Conservation (phyloP, 2,888 invertebrate genomes). For the Xiphydria camelus region DNA sequence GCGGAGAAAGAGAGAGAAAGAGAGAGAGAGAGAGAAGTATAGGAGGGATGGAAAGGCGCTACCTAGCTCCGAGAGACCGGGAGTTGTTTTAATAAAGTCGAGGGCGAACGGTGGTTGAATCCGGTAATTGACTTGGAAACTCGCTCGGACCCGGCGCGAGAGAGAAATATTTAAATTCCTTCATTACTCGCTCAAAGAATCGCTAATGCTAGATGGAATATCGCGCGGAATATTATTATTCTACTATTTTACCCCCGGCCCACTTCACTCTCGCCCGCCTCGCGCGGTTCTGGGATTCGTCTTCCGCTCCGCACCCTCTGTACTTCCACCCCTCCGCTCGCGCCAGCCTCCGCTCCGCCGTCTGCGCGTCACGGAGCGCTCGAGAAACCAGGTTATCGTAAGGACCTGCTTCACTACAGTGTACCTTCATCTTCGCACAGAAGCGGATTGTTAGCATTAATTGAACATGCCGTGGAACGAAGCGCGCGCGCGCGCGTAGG, state of each 20-base stretch:
- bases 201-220: slow-evolving; percentile 45
- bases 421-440: slow-evolving; percentile 42
- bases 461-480: no score
- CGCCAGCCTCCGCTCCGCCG: slow-evolving; percentile 18
- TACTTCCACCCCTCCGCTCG: slow-evolving; percentile 34
- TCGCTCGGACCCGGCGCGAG: slow-evolving; percentile 27
- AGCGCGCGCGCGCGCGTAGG: slow-evolving; percentile 10
- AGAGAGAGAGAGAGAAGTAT: no score
- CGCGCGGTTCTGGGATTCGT: slow-evolving; percentile 9
- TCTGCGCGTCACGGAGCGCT: no score
- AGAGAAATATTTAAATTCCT: slow-evolving; percentile 51
- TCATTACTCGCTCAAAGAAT: slow-evolving; percentile 49
- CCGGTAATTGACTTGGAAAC: slow-evolving; percentile 50
- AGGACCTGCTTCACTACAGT: slow-evolving; percentile 43
- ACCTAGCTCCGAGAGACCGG: no score
- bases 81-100: slow-evolving; percentile 48
- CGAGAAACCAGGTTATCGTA: slow-evolving; percentile 49
- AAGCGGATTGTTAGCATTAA: slow-evolving; percentile 49
- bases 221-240: slow-evolving; percentile 46
- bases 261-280: slow-evolving; percentile 15
- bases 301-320: slow-evolving; percentile 4
- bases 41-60: no score
- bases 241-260: slow-evolving; percentile 39
- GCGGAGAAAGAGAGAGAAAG: no score
- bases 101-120: slow-evolving; percentile 40